Percentiles rank a stretch among this genome's conserved stretches.
Conservation (phyloP, 2,888 invertebrate genomes). For the Latrodectus hesperus region DNA sequence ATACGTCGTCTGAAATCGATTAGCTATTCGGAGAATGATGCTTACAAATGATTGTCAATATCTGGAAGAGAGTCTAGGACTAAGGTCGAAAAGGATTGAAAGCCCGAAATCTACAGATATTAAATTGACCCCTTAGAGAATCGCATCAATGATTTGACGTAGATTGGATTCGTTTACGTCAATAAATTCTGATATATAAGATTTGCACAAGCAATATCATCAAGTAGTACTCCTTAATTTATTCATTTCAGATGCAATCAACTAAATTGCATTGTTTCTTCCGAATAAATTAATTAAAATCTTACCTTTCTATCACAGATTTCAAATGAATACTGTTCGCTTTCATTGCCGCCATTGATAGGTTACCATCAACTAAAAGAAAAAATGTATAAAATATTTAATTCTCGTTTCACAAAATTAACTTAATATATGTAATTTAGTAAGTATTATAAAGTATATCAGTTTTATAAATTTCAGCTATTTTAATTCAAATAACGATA, state of each 20-base stretch:
- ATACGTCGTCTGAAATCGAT: slow-evolving; percentile 20
- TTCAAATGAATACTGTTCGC: slow-evolving; percentile 59
- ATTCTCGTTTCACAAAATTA: too few relatives aligned
- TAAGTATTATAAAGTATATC: too few relatives aligned
- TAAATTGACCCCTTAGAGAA: slow-evolving; percentile 13
- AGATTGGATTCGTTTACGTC: neutral
- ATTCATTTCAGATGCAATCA: neutral
- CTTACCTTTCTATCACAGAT: slow-evolving; percentile 63
- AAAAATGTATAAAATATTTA: neutral
- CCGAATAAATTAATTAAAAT: neutral
- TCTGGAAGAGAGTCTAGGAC: slow-evolving; percentile 12
- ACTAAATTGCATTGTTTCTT: neutral
- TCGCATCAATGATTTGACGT: slow-evolving; percentile 4
- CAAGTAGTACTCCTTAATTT: neutral
- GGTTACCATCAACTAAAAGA: slow-evolving; percentile 67
- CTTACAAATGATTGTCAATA: slow-evolving; percentile 29
- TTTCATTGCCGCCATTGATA: slow-evolving; percentile 68
- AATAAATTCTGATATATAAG: neutral
- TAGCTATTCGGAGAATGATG: slow-evolving; percentile 8
- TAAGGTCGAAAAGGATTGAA: slow-evolving; percentile 33
- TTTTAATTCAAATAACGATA: too few relatives aligned
- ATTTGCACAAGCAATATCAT: neutral
- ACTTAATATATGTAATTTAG: too few relatives aligned
- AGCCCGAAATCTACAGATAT: slow-evolving; percentile 17
- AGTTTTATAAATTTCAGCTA: too few relatives aligned